These are phyloP conservation scores for Parnassius smintheus DNA, from an alignment of 2,888 invertebrate species.

Conservation along the genomic window DNA sequence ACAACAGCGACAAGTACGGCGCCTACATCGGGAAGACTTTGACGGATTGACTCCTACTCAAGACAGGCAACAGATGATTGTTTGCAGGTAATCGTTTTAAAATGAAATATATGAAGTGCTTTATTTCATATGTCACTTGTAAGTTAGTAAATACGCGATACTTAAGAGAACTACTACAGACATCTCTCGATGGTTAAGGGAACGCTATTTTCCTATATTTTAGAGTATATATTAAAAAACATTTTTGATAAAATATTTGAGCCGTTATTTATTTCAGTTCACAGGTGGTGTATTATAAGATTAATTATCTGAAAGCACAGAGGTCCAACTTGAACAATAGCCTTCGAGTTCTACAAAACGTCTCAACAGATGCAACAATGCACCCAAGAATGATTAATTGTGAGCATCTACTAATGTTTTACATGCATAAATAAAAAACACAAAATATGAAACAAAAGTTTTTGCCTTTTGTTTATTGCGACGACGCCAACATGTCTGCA, in stretches of 20 bases:
- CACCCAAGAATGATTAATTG: conserved; percentile 70
- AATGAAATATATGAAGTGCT: conserved; percentile 22
- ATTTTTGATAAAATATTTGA: conserved; percentile 29
- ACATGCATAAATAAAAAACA: conserved; percentile 62
- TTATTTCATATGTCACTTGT: conserved; percentile 19
- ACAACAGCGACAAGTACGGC: conserved; percentile 21
- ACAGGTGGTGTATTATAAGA: conserved; percentile 65
- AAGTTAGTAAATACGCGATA: conserved; percentile 5
- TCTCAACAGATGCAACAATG: conserved; percentile 75
- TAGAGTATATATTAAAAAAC: neutral
- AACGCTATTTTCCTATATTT: neutral
- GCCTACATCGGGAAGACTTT: conserved; percentile 38
- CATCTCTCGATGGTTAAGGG: no score
- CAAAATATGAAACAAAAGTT: conserved; percentile 62
- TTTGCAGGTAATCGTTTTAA: conserved; percentile 30
- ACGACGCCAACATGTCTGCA: conserved; percentile 80
- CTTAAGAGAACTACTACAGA: no score
- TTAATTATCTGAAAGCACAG: conserved; percentile 56
- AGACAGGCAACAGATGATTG: conserved; percentile 43
- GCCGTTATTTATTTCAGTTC: conserved; percentile 40
- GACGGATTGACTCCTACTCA: conserved; percentile 53
- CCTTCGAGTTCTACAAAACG: conserved; percentile 55
- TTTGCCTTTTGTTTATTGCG: conserved; percentile 77
- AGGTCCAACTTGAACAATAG: conserved; percentile 63
- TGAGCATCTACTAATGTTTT: conserved; percentile 66